Conservation (phyloP, 1,140 invertebrate genomes). For the Sweltsa coloradensis region DNA sequence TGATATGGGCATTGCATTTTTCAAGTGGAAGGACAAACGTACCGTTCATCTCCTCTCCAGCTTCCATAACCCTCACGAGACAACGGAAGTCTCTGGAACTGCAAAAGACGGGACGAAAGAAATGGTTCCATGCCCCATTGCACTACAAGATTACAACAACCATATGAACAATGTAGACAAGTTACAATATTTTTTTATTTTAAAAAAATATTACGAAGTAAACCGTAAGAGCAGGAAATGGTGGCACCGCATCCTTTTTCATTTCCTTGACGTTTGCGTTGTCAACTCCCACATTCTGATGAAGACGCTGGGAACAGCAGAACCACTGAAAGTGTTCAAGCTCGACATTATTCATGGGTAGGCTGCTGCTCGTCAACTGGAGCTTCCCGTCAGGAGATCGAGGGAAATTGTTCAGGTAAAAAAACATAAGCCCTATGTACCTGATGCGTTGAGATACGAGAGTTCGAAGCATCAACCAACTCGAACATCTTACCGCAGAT, state of each 20-base stretch:
- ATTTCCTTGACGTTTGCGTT: conserved; percentile 21
- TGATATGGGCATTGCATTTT: conserved; percentile 12
- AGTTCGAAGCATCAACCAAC: too few relatives aligned
- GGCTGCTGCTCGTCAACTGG: too few relatives aligned
- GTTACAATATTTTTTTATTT: conserved; percentile 18
- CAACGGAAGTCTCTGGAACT: conserved; percentile 14
- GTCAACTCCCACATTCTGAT: conserved; percentile 21
- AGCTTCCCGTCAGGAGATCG: too few relatives aligned
- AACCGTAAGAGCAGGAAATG: conserved; percentile 19
- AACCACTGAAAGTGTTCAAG: too few relatives aligned
- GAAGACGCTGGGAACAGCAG: too few relatives aligned
- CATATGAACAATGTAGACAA: conserved; percentile 21
- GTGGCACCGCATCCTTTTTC: conserved; percentile 22
- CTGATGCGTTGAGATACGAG: too few relatives aligned
- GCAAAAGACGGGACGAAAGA: conserved; percentile 20
- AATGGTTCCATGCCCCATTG: conserved; percentile 16
- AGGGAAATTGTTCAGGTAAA: too few relatives aligned
- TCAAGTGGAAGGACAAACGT: conserved; percentile 23
- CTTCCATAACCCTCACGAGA: conserved; percentile 19
- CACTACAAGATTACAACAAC: conserved; percentile 20
- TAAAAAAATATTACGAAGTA: conserved; percentile 18
- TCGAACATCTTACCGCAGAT: too few relatives aligned
- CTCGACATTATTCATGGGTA: too few relatives aligned
- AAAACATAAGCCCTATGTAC: too few relatives aligned
- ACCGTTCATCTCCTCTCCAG: conserved; percentile 21